These are phyloP conservation scores for Rhynchotus rufescens DNA, from an alignment of 2,797 vertebrate genomes.

Conservation along the genomic window DNA sequence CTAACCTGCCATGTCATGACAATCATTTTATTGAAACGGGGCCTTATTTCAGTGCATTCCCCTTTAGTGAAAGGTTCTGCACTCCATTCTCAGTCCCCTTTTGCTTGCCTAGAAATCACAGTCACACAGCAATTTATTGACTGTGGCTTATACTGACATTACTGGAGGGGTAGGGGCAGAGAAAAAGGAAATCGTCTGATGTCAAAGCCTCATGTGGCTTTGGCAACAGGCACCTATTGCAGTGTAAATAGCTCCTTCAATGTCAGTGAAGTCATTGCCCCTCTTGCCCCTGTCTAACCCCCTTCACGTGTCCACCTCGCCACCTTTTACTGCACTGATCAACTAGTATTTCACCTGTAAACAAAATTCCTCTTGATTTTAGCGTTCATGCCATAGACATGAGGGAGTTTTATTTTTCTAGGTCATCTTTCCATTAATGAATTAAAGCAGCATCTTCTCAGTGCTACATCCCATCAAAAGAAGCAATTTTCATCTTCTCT, in stretches of 20 bases:
- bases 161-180: background rate
- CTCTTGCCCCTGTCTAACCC: background rate
- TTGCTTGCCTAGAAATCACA: background rate
- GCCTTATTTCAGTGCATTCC: background rate
- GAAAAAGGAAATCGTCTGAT: background rate
- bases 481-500: conserved; percentile 51
- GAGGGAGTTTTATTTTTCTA: conserved; percentile 32
- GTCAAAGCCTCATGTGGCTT: background rate
- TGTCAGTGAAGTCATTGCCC: background rate
- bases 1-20: background rate
- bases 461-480: background rate
- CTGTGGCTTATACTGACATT: background rate
- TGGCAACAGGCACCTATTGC: background rate
- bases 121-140: background rate
- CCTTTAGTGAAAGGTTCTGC: background rate
- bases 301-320: too few species aligned
- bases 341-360: background rate
- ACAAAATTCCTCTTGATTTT: background rate
- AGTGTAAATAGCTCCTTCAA: background rate
- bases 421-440: conserved; percentile 41
- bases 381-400: background rate
- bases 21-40: background rate
- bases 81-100: background rate
- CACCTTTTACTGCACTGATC: background rate
- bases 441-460: conserved; percentile 36